Evolutionary conservation across 2,113 vertebrate genomes (phyloP), one percentile per base, ranked within the genome.

Genomic region (Sebastes fasciatus): DNA sequence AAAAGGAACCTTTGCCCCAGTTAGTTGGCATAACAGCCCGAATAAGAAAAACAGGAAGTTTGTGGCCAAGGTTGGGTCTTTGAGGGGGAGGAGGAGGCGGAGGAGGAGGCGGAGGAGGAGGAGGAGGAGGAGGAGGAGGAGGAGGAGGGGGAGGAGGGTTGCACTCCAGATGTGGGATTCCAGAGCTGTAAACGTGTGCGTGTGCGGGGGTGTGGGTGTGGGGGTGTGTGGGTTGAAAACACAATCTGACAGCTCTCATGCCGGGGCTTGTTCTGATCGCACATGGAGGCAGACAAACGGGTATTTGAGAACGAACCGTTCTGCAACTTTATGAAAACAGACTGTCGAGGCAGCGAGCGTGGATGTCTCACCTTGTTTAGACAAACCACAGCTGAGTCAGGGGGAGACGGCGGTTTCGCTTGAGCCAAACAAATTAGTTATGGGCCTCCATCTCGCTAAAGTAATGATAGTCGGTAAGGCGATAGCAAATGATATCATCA

Each of bases 21-120:
- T 62, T 63, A 21, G 57, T 45, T 55, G n/a, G 51, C 19, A 26
- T 48, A 51, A 79, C 34, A 43, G 74, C 64, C 48, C 0, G 49
- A 17, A 60, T 46, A 77, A 58, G 86, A 83, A 92, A 89, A 93
- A 92, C 93, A 93, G 92, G 89, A 94, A 88, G 88, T 86, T 74
- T 88, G 87, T 82, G 88, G 89, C 64, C 48, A 63, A 75, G 83
- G 83, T 87, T 89, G 76, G 71, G 80, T 76, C 61, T 83, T 86
- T 65, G 4, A 55, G 84, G 74, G 70, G 79, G 61, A 34, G 77
- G 58, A 19, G 66, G 8, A 48, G 78, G 54, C 54, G 67, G n/a
- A 64, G 42, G 40, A 23, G n/a, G 23, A 71, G 69, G 46, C 66
- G 79, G 71, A 55, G 61, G 46, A 88, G 77, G 67, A 86, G 73